Conservation (phyloP, 2,113 vertebrate genomes). For the Willisornis vidua region DNA sequence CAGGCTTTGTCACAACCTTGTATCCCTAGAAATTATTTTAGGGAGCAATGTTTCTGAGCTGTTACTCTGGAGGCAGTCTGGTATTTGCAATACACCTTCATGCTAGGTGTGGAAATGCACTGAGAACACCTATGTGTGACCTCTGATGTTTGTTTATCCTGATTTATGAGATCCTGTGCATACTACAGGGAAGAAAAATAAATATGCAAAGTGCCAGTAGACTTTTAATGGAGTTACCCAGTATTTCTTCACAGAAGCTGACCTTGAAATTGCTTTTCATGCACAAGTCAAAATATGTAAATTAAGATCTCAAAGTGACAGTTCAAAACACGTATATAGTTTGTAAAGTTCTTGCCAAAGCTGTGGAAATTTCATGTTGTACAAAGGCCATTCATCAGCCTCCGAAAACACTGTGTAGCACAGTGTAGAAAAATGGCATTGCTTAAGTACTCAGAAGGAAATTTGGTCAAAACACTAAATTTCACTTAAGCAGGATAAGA, state of each 20-base stretch:
- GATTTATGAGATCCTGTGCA: slow-evolving; percentile 75
- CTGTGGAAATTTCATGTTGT: slow-evolving; percentile 63
- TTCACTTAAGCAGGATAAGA: not conserved
- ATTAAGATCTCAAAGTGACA: slow-evolving; percentile 74
- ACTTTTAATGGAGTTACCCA: slow-evolving; percentile 80
- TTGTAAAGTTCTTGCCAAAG: slow-evolving; percentile 70
- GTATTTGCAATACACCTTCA: not conserved
- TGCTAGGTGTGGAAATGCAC: not conserved
- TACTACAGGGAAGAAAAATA: slow-evolving; percentile 77
- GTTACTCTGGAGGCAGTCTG: not conserved
- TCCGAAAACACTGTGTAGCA: not conserved
- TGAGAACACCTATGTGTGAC: slow-evolving; percentile 48
- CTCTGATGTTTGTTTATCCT: slow-evolving; percentile 76
- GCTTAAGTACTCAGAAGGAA: not conserved
- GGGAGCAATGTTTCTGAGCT: not conserved
- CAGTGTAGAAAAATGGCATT: not conserved
- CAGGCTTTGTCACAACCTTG: not conserved
- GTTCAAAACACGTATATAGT: slow-evolving; percentile 61
- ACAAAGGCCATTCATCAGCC: slow-evolving; percentile 46
- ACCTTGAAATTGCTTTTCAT: slow-evolving; percentile 84
- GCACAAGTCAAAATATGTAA: slow-evolving; percentile 83
- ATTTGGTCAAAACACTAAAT: slow-evolving; percentile 8
- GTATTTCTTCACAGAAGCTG: slow-evolving; percentile 74
- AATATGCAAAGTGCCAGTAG: slow-evolving; percentile 77
- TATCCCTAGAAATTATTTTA: not conserved